Evolutionary conservation across 2,888 invertebrate genomes (phyloP), one percentile per base, ranked within the genome.

Genomic region (Biston betularia): DNA sequence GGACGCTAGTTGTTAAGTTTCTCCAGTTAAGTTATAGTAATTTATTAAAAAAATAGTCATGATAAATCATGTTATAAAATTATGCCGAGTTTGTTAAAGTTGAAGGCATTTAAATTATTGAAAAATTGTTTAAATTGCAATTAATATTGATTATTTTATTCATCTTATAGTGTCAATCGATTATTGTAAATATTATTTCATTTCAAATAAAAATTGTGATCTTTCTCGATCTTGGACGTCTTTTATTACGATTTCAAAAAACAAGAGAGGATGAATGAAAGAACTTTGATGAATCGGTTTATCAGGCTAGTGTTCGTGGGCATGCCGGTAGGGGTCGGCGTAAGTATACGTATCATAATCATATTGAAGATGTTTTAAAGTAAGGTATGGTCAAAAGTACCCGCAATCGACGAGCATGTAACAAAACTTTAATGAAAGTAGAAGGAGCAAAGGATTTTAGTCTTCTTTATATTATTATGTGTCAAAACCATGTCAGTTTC

Each of bases 1-100:
- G 84, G 98, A 98, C 77, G 93, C 91, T 92, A 93, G 92, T 93
- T 96, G 96, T 88, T 95, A 92, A 92, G 87, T 92, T 89, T 90
- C 78, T 84, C 82, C 80, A 82, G 80, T 80, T 84, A 85, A 83
- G 83, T 80, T 84, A 85, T 90, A 89, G 85, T 89, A 87, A 90
- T 88, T 91, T 90, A 92, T 90, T 83, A 82, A 86, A 86, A 52
- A 86, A 87, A 86, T 88, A 89, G 87, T 86, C 86, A 85, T 83
- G 80, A 84, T 86, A 81, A 85, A 86, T 84, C 85, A 85, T 87
- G 90, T 91, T 90, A 81, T 81, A 82, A 76, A 73, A 78, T 82
- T 81, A 88, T 90, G 92, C 90, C 93, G 76, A 80, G 83, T 87
- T 89, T 91, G 92, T 92, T 93, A 90, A 91, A 88, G 92, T 93